Conservation (phyloP, 1,140 invertebrate species). For the Micrasema longulum region DNA sequence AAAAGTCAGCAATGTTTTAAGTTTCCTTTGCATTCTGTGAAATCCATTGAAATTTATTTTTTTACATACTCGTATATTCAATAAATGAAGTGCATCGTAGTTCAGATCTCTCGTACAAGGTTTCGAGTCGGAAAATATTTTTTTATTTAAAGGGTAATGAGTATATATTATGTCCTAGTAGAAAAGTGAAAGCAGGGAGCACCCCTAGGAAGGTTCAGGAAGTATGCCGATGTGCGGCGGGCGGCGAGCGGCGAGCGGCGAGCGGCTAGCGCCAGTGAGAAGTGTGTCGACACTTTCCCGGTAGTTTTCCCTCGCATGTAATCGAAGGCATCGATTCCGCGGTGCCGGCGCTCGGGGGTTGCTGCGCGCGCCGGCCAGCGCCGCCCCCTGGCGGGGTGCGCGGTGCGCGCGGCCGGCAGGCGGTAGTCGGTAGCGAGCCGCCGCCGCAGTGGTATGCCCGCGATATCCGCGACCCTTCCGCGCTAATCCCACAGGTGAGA, state of each 20-base stretch:
- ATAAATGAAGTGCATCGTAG: too few relatives aligned
- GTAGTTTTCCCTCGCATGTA: conserved; percentile 33
- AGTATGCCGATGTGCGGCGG: too few relatives aligned
- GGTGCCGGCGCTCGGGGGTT: conserved; percentile 52
- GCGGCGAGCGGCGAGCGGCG: not conserved
- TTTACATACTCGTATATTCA: too few relatives aligned
- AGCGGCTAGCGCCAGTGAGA: not conserved
- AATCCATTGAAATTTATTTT: too few relatives aligned
- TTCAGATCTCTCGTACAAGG: too few relatives aligned
- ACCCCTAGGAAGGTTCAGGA: conserved; percentile 10
- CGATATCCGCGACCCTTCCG: conserved; percentile 17
- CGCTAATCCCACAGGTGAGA: conserved; percentile 34
- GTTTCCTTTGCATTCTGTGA: too few relatives aligned
- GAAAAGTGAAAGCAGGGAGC: not conserved
- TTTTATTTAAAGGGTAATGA: too few relatives aligned
- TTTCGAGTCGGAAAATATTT: too few relatives aligned
- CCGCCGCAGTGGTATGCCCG: conserved; percentile 38
- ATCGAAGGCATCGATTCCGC: conserved; percentile 41
- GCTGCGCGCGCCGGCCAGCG: conserved; percentile 49
- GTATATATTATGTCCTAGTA: too few relatives aligned
- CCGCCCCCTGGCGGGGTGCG: conserved; percentile 14
- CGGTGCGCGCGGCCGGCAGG: conserved; percentile 9
- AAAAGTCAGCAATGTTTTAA: too few relatives aligned
- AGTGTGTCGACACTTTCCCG: conserved; percentile 31
- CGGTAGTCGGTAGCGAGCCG: conserved; percentile 39